Evolutionary conservation across 2,797 vertebrate genomes (phyloP), one percentile per base, ranked within the genome.

Genomic region (Coendou prehensilis): DNA sequence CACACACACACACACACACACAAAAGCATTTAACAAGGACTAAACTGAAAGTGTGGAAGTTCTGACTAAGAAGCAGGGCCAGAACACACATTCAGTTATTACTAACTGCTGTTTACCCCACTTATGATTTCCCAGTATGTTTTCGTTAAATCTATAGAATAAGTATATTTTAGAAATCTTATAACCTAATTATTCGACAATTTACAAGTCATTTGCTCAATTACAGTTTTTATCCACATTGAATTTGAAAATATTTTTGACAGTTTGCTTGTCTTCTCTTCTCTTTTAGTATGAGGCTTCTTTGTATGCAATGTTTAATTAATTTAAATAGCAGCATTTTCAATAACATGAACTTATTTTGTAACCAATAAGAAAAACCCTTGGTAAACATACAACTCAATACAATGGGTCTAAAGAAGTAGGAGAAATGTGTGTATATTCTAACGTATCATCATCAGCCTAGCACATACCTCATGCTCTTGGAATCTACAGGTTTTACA

Each of bases 181-280:
- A 22, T 64, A 64, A 52, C 2, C 30, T 30, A 79, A 52, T 73
- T 89, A 56, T 78, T 76, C 10, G 6, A 67, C 8, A 41, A 88
- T 18, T 89, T 52, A 63, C 3, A n/a, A 50, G 14, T 64, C 10
- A 67, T 89, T 81, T 78, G 20, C 14, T 54, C 10, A 91, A 59
- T 59, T 78, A 45, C 3, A 80, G 7, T 84, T 67, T 59, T 69
- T 59, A 80, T 11, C 7, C 2, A 61, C 17, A 79, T 14, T 79
- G 30, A 88, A 85, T 85, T 80, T 86, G 14, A 86, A 91, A 94
- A 75, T 80, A 84, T 59, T 79, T 87, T 61, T 56, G 7, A 22
- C 57, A 56, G 0, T 9, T 91, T 91, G 8, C 22, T 90, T 78
- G 5, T 91, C 79, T 78, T 87, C 45, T 79, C 59, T 47, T 91